These are phyloP conservation scores for Scaptomyza graminum DNA, from an alignment of 1,140 invertebrate genomes.

Conservation along the genomic window DNA sequence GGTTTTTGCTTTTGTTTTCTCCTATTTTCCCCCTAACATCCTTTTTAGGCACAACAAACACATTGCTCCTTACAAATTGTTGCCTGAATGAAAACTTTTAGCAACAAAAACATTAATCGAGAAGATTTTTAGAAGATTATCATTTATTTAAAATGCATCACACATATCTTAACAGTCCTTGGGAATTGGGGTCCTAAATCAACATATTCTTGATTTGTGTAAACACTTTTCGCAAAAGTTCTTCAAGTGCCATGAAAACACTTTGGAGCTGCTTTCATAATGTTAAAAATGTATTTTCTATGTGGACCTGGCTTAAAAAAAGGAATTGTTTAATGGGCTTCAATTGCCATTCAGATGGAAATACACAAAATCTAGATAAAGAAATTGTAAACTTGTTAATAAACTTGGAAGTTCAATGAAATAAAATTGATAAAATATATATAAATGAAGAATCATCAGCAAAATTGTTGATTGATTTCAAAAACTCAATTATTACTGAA, in stretches of 20 bases:
- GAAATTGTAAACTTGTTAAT: background rate
- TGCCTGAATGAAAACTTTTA: conserved; percentile 2
- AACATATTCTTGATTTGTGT: conserved; percentile 26
- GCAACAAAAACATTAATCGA: conserved; percentile 14
- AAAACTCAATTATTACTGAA: background rate
- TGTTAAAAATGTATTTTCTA: conserved; percentile 22
- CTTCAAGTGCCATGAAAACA: conserved; percentile 31
- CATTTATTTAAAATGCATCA: conserved; percentile 13
- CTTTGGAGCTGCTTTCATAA: conserved; percentile 17
- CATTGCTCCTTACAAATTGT: background rate
- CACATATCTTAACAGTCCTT: background rate
- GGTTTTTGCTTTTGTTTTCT: background rate
- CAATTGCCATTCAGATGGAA: background rate
- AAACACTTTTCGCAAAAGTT: conserved; percentile 30
- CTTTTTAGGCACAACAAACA: conserved; percentile 3
- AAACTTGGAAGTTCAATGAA: background rate
- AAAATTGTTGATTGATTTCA: background rate
- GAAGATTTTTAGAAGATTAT: background rate
- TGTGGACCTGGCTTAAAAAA: background rate
- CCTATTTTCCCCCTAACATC: background rate
- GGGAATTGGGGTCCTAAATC: background rate
- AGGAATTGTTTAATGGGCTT: conserved; percentile 3
- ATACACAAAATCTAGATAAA: background rate
- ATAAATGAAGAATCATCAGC: too few species aligned
- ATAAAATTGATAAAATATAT: too few species aligned